phyloP scores from a whole-genome alignment of 2,888 invertebrate genomes.

The Caenorhabditis japonica region DNA sequence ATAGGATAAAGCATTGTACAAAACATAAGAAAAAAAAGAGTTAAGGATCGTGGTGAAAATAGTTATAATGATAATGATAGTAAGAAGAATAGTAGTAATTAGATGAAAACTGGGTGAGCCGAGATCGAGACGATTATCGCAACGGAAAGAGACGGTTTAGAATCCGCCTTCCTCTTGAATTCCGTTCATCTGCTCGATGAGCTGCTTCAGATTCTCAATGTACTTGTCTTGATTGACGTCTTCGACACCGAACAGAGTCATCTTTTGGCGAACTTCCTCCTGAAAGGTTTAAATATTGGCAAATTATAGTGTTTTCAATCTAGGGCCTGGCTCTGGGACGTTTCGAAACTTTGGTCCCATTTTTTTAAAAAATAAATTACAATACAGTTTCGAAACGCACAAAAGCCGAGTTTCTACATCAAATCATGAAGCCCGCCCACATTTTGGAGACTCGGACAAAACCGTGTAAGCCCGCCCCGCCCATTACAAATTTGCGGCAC shows the following conservation, averaged over 20 bases:
- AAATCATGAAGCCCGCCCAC: too few species aligned
- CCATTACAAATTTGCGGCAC: too few species aligned
- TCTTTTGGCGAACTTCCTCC: slow-evolving; percentile 66
- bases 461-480: too few species aligned
- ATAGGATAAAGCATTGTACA: slow-evolving; percentile 24
- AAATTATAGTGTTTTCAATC: too few species aligned
- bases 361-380: too few species aligned
- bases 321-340: too few species aligned
- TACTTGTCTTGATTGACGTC: slow-evolving; percentile 63
- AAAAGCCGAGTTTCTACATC: too few species aligned
- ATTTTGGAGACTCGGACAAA: too few species aligned
- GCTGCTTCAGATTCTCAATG: slow-evolving; percentile 52
- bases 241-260: slow-evolving; percentile 56
- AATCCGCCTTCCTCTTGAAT: slow-evolving; percentile 21
- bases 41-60: slow-evolving; percentile 1
- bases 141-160: background rate
- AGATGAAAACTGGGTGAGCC: slow-evolving; percentile 6
- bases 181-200: slow-evolving; percentile 35
- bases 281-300: too few species aligned
- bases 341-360: too few species aligned
- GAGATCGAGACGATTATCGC: slow-evolving; percentile 22
- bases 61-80: slow-evolving; percentile 12
- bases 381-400: too few species aligned
- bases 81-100: slow-evolving; percentile 3
- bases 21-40: too few species aligned